Base-by-base conservation (phyloP, 2,888 invertebrate genomes). In the Thecophora atra region DNA sequence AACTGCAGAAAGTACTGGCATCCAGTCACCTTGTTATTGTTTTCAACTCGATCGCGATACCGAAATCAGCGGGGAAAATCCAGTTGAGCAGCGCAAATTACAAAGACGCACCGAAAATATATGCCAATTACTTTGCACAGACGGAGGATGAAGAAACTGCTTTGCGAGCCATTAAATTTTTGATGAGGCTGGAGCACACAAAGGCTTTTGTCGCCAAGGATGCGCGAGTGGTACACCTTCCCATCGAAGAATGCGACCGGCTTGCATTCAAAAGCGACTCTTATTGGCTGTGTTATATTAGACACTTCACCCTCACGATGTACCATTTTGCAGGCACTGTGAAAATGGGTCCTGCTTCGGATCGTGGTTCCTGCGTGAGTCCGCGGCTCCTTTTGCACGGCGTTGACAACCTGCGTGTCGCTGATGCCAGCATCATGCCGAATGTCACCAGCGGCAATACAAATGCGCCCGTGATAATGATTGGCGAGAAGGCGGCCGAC, bases 401-500 rank as follows among this genome's bases (percentile, higher is more conserved):
- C 0, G 88, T 92, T 0, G 85, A 88, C 17, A 89, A 89, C 2
- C 84, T 93, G 8, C 86, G 93, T 64, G 91, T 93, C 0, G 89
- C 90, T 0, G 93, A 93, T 80, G 93, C 92, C 0, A 92, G 93
- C 65, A 89, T 94, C 71, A 94, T 94, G 93, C 94, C 94, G 0
- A 87, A 84, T 8, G 89, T 92, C 69, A 88, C 91, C 0, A 93
- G 92, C 80, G 94, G 92, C 6, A 94, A 95, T 83, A 93, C 94
- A 0, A 94, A 94, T 83, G 94, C 93, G 0, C 93, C 94, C 0
- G 90, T 91, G 0, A 92, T 95, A 19, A 95, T 95, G 94, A 93
- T 95, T 72, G 95, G 91, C 0, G 95, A 95, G 82, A 94, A 93
- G 79, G 93, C 90, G 0, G 89, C 93, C 2, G 94, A 95, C 70